phyloP scores from a whole-genome alignment of 2,113 vertebrate genomes.

The Hippocampus guttulatus region DNA sequence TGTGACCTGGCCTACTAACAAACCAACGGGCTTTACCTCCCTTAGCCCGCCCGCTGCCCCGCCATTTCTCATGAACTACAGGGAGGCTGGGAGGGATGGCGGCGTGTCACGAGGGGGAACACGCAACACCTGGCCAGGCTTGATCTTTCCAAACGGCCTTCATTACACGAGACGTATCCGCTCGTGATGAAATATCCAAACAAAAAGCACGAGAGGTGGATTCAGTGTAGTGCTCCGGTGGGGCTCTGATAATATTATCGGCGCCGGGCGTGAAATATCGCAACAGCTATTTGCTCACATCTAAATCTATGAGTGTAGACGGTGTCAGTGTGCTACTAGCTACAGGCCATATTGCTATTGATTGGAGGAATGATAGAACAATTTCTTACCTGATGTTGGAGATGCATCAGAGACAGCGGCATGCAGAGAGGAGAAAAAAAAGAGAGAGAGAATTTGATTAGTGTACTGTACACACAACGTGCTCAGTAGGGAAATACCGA shows the following conservation, averaged over 20 bases:
- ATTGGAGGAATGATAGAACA: conserved; percentile 66
- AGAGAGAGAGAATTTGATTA: conserved; percentile 65
- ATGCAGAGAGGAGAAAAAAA: conserved; percentile 28
- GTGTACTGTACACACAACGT: conserved; percentile 55
- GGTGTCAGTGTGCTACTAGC: conserved; percentile 52
- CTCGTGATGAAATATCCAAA: conserved; percentile 68
- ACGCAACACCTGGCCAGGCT: conserved; percentile 29
- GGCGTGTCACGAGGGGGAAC: conserved; percentile 39
- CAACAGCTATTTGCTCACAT: conserved; percentile 64
- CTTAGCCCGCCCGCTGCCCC: conserved; percentile 54
- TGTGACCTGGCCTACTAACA: conserved; percentile 58
- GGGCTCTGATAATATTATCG: conserved; percentile 63
- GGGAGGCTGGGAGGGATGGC: conserved; percentile 13
- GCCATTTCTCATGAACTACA: conserved; percentile 59
- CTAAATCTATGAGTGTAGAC: conserved; percentile 58
- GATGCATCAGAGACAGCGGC: conserved; percentile 58
- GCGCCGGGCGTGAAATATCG: conserved; percentile 61
- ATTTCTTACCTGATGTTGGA: conserved; percentile 72
- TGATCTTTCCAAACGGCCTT: conserved; percentile 64
- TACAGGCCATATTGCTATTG: conserved; percentile 67
- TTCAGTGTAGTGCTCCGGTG: conserved; percentile 55
- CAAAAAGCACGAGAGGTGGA: conserved; percentile 48
- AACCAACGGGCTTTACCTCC: conserved; percentile 57
- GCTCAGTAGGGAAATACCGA: conserved; percentile 42
- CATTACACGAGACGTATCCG: conserved; percentile 55